These are phyloP conservation scores for Iphiclides podalirius DNA, from an alignment of 2,888 invertebrate species.

Conservation along the genomic window DNA sequence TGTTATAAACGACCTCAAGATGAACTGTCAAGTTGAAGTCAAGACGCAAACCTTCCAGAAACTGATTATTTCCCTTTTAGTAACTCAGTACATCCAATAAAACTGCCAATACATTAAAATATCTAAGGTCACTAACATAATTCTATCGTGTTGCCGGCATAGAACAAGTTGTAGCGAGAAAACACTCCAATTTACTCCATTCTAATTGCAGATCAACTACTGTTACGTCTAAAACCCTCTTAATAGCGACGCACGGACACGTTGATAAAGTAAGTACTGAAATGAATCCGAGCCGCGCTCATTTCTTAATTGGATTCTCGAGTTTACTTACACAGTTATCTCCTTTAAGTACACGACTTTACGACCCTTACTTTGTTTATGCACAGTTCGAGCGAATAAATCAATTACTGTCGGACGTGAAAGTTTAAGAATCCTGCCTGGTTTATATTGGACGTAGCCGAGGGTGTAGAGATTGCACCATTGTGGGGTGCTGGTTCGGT, in stretches of 20 bases:
- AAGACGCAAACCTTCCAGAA: no score
- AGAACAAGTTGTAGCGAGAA: constrained; percentile 1
- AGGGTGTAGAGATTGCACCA: constrained; percentile 16
- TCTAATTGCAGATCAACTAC: constrained; percentile 42
- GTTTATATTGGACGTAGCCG: neutral
- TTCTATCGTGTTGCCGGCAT: no score
- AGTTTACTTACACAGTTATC: constrained; percentile 72
- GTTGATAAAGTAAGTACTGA: constrained; percentile 58
- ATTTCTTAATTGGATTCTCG: constrained; percentile 75
- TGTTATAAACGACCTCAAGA: no score
- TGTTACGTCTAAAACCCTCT: constrained; percentile 32
- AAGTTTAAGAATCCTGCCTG: constrained; percentile 14
- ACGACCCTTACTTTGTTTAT: constrained; percentile 60
- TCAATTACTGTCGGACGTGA: constrained; percentile 23
- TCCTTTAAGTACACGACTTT: constrained; percentile 59
- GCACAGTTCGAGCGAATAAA: constrained; percentile 29
- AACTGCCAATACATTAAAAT: no score
- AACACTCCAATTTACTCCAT: constrained; percentile 16
- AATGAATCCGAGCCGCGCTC: constrained; percentile 65
- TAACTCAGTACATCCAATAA: no score
- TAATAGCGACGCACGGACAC: constrained; percentile 53
- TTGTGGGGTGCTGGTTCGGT: constrained; percentile 35
- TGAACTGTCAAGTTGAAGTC: no score
- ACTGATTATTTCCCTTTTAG: no score
- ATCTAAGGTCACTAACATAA: no score